Percentiles rank a stretch among this genome's conserved stretches.
These are phyloP conservation scores for Excalfactoria chinensis DNA, from an alignment of 2,113 vertebrate genomes.

Conservation along the genomic window DNA sequence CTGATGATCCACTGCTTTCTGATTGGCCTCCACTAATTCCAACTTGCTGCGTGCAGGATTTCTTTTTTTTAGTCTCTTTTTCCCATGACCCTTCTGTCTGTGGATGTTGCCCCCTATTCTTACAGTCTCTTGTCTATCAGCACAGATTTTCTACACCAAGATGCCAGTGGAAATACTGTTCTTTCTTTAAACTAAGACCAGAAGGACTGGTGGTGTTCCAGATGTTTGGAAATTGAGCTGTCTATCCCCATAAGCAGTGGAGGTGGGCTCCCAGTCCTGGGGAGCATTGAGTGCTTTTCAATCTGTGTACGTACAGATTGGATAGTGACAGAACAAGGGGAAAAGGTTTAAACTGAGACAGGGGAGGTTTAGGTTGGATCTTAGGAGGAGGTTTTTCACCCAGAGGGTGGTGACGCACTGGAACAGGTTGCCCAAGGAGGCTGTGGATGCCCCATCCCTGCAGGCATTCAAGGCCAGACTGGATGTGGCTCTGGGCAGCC, in stretches of 20 bases:
- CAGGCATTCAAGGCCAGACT: no score
- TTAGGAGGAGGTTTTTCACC: no score
- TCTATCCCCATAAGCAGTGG: not conserved
- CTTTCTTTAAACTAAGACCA: not conserved
- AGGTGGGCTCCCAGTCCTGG: not conserved
- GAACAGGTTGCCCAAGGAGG: no score
- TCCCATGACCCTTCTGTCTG: fast-evolving
- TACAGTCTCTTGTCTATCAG: not conserved
- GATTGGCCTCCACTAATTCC: not conserved
- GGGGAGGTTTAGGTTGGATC: no score
- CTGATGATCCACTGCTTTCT: not conserved
- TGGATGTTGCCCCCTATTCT: not conserved
- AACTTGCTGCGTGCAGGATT: fast-evolving
- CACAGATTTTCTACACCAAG: not conserved
- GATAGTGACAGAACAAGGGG: no score
- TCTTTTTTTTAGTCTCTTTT: not conserved
- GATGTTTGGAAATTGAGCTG: not conserved
- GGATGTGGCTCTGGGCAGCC: no score
- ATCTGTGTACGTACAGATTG: not conserved
- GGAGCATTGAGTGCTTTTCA: not conserved
- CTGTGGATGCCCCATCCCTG: no score
- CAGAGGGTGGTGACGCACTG: no score
- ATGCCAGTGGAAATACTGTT: not conserved
- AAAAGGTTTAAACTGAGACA: no score
- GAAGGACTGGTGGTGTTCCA: fast-evolving